Base-by-base conservation (phyloP, 2,888 invertebrate species). In the Synergus gifuensis region DNA sequence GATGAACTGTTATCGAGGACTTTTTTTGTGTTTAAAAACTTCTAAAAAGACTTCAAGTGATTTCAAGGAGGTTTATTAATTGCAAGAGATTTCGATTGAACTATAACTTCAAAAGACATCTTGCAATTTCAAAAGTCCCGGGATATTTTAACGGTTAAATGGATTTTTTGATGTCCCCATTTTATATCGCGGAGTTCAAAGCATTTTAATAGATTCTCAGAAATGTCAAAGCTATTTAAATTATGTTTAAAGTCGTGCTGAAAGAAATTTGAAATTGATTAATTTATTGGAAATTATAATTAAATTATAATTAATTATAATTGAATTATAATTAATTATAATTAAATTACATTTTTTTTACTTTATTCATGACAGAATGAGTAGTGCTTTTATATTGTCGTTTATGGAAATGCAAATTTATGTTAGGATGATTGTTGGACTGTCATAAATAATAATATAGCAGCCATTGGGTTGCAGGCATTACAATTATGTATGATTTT, bases 41-140 rank as follows among this genome's bases (percentile, higher is more conserved):
- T 28, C 28, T 69, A 28, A 49, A 49, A 46, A 69, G 69, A 49
- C 46, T 69, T 67, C 12, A 44, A 69, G 69, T 46, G 46, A 22
- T 18, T 49, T 69, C 46, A 22, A 69, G 22, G 46, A 44, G 44
- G 11, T 49, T 46, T 22, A 69, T 69, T 46, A 69, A 69, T 69
- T 46, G 22, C 16, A 69, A 69, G 46, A 28, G 46, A 69, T 49
- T 69, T 49, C 46, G 18, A 28, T 49, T 16, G 28, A 69, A 16
- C 28, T 46, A 64, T 8, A 69, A 46, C 28, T 54, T 54, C n/a
- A n/a, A 16, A n/a, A 54, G 54, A 12, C n/a, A 54, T 54, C n/a
- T 54, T 54, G 54, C 54, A 54, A n/a, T n/a, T 54, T 54, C 8
- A 54, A 54, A n/a, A 54, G 54, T 8, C 2, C n/a, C 54, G n/a